Conservation (phyloP, 2,888 invertebrate species). For the Ennomos quercinarius region DNA sequence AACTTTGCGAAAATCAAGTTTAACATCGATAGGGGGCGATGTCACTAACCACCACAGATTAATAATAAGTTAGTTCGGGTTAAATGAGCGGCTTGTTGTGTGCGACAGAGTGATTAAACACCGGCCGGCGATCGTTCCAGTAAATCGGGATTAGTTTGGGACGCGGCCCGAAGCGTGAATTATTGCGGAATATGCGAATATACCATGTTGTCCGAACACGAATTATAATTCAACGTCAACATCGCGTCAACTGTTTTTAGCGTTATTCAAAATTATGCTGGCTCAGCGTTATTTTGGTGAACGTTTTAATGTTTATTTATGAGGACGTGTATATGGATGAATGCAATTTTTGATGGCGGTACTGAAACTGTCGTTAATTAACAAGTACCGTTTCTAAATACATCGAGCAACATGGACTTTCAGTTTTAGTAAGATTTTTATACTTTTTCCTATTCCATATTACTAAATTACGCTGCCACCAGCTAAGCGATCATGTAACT, state of each 20-base stretch:
- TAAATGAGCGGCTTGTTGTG: conserved; percentile 80
- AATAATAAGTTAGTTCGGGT: conserved; percentile 46
- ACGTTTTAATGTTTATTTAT: conserved; percentile 40
- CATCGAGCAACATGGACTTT: too few relatives aligned
- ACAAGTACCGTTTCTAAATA: too few relatives aligned
- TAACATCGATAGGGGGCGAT: conserved; percentile 17
- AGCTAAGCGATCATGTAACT: too few relatives aligned
- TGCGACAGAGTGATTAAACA: conserved; percentile 83
- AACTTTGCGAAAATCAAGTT: conserved; percentile 6
- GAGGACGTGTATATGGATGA: conserved; percentile 17
- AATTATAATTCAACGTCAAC: conserved; percentile 52
- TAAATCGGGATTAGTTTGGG: conserved; percentile 77
- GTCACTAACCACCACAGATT: conserved; percentile 25
- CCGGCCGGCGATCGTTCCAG: conserved; percentile 74
- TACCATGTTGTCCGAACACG: conserved; percentile 55
- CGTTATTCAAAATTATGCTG: conserved; percentile 32
- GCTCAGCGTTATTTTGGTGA: conserved; percentile 27
- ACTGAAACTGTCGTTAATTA: not conserved
- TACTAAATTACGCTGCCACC: too few relatives aligned
- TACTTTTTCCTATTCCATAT: too few relatives aligned
- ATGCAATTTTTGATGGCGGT: not conserved
- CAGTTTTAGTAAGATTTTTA: too few relatives aligned
- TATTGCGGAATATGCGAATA: conserved; percentile 56
- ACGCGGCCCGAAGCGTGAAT: conserved; percentile 69
- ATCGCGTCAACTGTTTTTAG: conserved; percentile 33